phyloP scores from a whole-genome alignment of 2,888 invertebrate species.

The Hoplodrina ambigua region DNA sequence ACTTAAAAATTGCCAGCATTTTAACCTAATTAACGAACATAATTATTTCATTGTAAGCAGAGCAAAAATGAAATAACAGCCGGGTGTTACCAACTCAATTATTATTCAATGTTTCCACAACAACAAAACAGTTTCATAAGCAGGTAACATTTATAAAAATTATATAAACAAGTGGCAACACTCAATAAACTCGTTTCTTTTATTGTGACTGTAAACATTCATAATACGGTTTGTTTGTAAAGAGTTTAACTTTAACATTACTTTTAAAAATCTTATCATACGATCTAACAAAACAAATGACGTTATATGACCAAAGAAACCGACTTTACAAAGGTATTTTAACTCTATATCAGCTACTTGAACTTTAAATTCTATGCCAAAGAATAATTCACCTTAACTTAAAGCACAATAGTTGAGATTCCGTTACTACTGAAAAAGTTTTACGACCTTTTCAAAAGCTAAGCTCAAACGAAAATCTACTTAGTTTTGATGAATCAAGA shows the following conservation, averaged over 20 bases:
- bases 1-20: background rate
- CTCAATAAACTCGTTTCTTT: constrained; percentile 43
- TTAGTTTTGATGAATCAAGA: rapidly evolving
- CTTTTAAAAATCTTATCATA: constrained; percentile 41
- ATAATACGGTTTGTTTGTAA: constrained; percentile 17
- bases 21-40: constrained; percentile 2
- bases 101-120: background rate
- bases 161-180: constrained; percentile 45
- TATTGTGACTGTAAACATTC: constrained; percentile 38
- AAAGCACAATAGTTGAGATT: background rate
- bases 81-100: background rate
- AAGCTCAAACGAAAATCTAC: constrained; percentile 9
- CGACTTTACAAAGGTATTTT: constrained; percentile 42
- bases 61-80: background rate
- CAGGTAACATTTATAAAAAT: constrained; percentile 33
- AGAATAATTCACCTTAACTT: background rate
- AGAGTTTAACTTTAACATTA: constrained; percentile 24
- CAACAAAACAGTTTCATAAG: constrained; percentile 19
- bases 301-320: constrained; percentile 59
- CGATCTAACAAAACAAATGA: constrained; percentile 59
- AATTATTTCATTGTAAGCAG: background rate
- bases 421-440: background rate
- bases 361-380: background rate
- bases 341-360: constrained; percentile 12
- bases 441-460: background rate